These are phyloP conservation scores for Poeciliopsis infans DNA, from an alignment of 2,797 vertebrate genomes.

Conservation along the genomic window DNA sequence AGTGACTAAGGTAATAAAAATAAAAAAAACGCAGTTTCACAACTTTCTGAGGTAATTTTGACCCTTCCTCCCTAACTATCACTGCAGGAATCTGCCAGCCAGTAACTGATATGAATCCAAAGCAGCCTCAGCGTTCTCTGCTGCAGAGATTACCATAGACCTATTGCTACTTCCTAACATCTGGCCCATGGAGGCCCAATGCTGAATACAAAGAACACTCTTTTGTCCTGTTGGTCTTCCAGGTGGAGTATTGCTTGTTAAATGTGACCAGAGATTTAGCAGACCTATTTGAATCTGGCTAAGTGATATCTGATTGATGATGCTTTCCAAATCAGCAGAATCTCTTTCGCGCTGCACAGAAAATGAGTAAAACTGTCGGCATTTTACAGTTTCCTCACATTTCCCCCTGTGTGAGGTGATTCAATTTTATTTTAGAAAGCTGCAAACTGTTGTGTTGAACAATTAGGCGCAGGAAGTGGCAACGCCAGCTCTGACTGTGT, in stretches of 20 bases:
- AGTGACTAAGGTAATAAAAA: not conserved
- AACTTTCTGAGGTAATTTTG: not conserved
- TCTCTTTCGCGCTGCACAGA: not conserved
- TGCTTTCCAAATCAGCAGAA: not conserved
- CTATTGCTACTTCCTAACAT: not conserved
- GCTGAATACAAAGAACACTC: not conserved
- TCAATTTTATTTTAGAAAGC: constrained; percentile 17
- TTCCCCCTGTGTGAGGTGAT: constrained; percentile 11
- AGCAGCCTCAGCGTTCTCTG: constrained; percentile 13
- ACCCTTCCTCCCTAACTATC: not conserved
- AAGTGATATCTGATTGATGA: not conserved
- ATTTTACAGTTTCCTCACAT: not conserved
- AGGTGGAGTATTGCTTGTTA: constrained; percentile 1
- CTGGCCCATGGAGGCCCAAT: not conserved
- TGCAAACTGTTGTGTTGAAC: constrained; percentile 16
- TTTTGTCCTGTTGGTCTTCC: not conserved
- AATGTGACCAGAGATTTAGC: not conserved
- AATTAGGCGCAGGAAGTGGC: constrained; percentile 27
- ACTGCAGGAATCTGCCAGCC: constrained; percentile 1
- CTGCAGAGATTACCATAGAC: constrained; percentile 1
- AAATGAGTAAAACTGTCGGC: not conserved
- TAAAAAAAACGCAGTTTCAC: not conserved
- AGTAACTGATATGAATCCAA: constrained; percentile 22
- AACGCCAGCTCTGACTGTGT: not conserved
- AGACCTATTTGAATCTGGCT: not conserved